phyloP scores from a whole-genome alignment of 2,113 vertebrate species.

The Sebastes schlegelii region DNA sequence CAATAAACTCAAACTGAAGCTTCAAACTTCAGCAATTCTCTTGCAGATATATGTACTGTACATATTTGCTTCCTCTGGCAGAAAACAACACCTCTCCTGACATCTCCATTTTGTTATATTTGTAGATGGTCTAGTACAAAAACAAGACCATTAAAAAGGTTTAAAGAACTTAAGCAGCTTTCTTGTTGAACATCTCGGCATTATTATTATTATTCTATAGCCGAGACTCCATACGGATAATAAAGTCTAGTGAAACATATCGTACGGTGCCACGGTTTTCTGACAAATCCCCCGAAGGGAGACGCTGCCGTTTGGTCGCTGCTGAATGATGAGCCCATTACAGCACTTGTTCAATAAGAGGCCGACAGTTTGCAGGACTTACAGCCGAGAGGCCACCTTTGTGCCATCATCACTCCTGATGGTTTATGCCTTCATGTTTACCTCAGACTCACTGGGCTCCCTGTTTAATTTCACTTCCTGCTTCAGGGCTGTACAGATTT shows the following conservation, averaged over 20 bases:
- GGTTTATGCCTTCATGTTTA: conserved; percentile 66
- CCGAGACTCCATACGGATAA: neutral
- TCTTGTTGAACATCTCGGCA: neutral
- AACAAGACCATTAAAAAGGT: neutral
- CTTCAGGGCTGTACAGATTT: conserved; percentile 47
- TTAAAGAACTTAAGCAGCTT: neutral
- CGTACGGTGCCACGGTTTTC: conserved; percentile 1
- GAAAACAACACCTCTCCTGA: neutral
- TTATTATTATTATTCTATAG: no score
- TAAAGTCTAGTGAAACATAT: conserved; percentile 30
- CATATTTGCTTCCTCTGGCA: no score
- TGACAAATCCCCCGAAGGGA: conserved; percentile 16
- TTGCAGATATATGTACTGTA: no score
- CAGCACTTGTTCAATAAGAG: conserved; percentile 54
- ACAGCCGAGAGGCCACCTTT: conserved; percentile 26
- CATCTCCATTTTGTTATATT: neutral
- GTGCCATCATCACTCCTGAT: conserved; percentile 51
- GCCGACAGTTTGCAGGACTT: conserved; percentile 59
- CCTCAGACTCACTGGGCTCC: conserved; percentile 52
- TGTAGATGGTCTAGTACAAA: neutral
- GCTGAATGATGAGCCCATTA: conserved; percentile 69
- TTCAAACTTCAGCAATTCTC: no score
- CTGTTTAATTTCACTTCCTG: conserved; percentile 63
- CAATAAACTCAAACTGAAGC: no score
- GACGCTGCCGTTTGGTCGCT: conserved; percentile 11